Base-by-base conservation (phyloP, 2,797 vertebrate species). In the Enteromius unitaeniatus region DNA sequence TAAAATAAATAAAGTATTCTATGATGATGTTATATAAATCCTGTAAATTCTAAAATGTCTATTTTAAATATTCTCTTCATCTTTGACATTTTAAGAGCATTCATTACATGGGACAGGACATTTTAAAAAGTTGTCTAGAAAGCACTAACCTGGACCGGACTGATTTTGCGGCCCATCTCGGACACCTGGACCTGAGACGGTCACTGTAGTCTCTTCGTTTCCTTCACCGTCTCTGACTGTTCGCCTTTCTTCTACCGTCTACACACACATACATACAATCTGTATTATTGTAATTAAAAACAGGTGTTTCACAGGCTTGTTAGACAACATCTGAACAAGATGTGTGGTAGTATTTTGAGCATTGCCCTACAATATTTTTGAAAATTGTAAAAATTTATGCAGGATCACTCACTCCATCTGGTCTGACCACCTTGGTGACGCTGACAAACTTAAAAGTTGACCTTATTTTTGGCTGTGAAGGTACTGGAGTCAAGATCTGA, bases 151-250 rank as follows among this genome's bases (percentile, higher is more conserved):
- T 0, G 91, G 86, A 78, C 23, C 84, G 3, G 53, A 34, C 3
- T 60, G 89, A 23, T 79, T 81, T 34, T 91, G 88, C 13, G 91
- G 85, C 6, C 89, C 93, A 14, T 92, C 91, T 0, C 77, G 72
- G 6, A 0, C 74, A 7, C 82, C 86, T 2, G 88, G 80, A 26
- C 91, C 92, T 31, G 92, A 94, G 34, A 83, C 93, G 0, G 93
- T 97, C 84, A 98, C 95, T 0, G 95, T 96, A 0, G 96, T 98
- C 87, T 97, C 94, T 62, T 93, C 90, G 9, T 88, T 95, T 40
- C 97, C 97, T 31, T 93, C 92, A 76, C 96, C 92, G 65, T 99
- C 97, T 87, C 94, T 91, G 60, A 98, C 94, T 0, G 96, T 98
- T 42, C 96, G 93, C 10, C 89, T 93, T 88, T 99, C 97, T 90